Base-by-base conservation (phyloP, 2,888 invertebrate genomes). In the Bombylius major region DNA sequence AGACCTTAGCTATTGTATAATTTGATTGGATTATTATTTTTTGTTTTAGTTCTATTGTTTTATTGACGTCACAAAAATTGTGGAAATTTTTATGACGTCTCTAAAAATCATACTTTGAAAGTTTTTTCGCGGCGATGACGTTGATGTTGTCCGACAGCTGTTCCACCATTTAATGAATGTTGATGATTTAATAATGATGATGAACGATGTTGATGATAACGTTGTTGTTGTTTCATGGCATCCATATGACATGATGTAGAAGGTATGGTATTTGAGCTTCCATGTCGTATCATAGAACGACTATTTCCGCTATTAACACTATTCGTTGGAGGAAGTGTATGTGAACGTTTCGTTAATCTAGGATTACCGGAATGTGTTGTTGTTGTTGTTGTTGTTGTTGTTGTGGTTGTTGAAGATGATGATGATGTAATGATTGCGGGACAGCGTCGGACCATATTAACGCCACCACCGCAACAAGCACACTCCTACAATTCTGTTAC, bases 401-500 rank as follows among this genome's bases (percentile, higher is more conserved):
- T 65, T 57, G 65, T 67, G 46, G 58, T 54, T 42, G 55, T 50
- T 34, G 61, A 60, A 53, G 61, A 59, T 57, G 61, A 59, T 56
- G 64, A 53, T 61, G 64, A 57, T 62, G 59, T 57, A 63, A 64
- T 61, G 66, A 66, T 59, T 65, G 65, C 56, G 61, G 57, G 58
- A 54, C 57, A 60, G 61, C 70, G 70, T 58, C 72, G 70, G 65
- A 69, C 67, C 62, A 71, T 66, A 72, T 72, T 72, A 65, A 73
- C 72, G 62, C 73, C 73, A 64, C 71, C 74, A 65, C 74, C 73
- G 70, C 73, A 74, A 71, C 74, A 73, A 69, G 73, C 73, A 70
- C 73, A 73, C 66, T 72, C 74, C 75, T 81, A 83, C 76, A 83
- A 77, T 69, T 81, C 85, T 56, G 89, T 85, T 62, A 89, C 86